Percentiles rank a stretch among this genome's conserved stretches.
These are phyloP conservation scores for Heliconius charithonia DNA, from an alignment of 2,888 invertebrate genomes.

Conservation along the genomic window DNA sequence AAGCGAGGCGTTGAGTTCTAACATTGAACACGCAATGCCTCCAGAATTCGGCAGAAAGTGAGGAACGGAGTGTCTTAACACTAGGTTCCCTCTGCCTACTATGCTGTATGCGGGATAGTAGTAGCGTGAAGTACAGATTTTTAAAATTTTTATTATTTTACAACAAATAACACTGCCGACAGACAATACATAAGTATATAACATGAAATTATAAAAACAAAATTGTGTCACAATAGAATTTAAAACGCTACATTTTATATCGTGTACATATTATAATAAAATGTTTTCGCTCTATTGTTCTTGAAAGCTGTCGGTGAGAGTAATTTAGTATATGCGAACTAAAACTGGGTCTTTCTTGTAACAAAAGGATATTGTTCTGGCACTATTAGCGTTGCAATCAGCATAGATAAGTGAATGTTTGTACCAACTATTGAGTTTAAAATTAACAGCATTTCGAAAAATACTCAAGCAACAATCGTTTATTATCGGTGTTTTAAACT, in stretches of 20 bases:
- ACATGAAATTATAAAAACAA: not conserved
- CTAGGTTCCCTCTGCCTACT: too few relatives aligned
- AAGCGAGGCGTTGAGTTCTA: too few relatives aligned
- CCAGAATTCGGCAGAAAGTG: too few relatives aligned
- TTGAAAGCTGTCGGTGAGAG: slow-evolving; percentile 46
- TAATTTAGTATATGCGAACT: slow-evolving; percentile 55
- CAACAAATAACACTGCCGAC: not conserved
- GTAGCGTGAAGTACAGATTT: too few relatives aligned
- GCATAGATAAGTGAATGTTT: slow-evolving; percentile 76
- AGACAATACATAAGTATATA: too few relatives aligned
- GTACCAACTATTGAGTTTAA: slow-evolving; percentile 52
- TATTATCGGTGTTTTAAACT: slow-evolving; percentile 39
- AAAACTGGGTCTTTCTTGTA: slow-evolving; percentile 77
- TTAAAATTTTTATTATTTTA: too few relatives aligned
- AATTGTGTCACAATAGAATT: slow-evolving; percentile 24
- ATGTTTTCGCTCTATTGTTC: slow-evolving; percentile 45
- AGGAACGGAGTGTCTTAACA: too few relatives aligned
- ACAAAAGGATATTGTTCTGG: slow-evolving; percentile 81
- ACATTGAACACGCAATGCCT: too few relatives aligned
- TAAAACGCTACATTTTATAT: slow-evolving; percentile 28
- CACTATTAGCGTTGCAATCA: slow-evolving; percentile 77
- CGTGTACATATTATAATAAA: slow-evolving; percentile 34
- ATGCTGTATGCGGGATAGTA: too few relatives aligned
- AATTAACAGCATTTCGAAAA: slow-evolving; percentile 46
- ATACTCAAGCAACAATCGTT: slow-evolving; percentile 41